These are phyloP conservation scores for Melanotaenia pygmaea DNA, from an alignment of 2,797 vertebrate species.

Conservation along the genomic window DNA sequence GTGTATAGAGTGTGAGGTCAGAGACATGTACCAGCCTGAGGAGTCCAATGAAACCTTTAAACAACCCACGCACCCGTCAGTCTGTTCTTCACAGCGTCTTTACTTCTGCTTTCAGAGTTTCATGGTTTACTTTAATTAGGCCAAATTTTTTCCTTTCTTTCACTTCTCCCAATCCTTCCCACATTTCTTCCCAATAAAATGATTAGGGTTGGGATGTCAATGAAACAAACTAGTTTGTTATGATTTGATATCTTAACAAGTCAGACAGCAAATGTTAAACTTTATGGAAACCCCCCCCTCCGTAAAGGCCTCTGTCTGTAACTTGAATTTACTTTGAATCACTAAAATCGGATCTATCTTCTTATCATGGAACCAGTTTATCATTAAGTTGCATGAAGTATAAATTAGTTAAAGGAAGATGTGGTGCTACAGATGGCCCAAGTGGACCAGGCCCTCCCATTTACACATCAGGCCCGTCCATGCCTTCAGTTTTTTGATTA, in stretches of 20 bases:
- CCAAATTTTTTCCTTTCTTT: neutral
- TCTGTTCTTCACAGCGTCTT: constrained; percentile 16
- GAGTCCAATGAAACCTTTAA: constrained; percentile 39
- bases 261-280: neutral
- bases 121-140: neutral
- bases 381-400: neutral
- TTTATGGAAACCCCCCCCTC: neutral
- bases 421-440: no score
- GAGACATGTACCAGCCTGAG: constrained; percentile 57
- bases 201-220: neutral
- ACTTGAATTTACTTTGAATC: neutral
- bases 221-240: neutral
- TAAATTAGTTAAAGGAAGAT: neutral
- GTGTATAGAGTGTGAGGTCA: constrained; percentile 47
- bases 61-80: constrained; percentile 21
- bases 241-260: no score
- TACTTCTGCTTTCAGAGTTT: constrained; percentile 27
- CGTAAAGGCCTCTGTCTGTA: neutral
- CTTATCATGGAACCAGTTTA: neutral
- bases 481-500: no score
- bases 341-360: neutral
- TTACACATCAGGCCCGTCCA: no score
- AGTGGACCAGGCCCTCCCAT: no score
- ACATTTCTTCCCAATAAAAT: neutral
- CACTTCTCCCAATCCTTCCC: neutral